Base-by-base conservation (phyloP, 2,888 invertebrate genomes). In the Megastigmus dorsalis region DNA sequence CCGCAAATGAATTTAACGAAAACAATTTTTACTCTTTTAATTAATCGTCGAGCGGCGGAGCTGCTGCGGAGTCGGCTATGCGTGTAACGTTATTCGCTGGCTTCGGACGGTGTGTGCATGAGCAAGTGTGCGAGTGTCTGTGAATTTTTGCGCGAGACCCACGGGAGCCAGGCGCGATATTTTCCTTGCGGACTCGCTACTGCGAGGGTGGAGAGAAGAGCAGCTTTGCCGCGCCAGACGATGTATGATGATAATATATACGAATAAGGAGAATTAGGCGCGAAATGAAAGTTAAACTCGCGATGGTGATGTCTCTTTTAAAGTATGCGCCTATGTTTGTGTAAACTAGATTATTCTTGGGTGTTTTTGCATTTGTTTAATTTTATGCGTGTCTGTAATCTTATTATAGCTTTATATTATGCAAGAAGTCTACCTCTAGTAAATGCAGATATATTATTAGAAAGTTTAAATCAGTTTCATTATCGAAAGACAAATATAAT, bases 11-110 rank as follows among this genome's bases (percentile, higher is more conserved):
- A 87, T 88, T 85, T 86, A 83, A 84, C 85, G 86, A 86, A 86
- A 87, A 86, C 87, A 86, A 86, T 86, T 87, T 87, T 86, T 86
- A 84, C 84, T 85, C 86, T 86, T 87, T 87, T 86, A 87, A 87
- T 87, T 87, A 87, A 86, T 87, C 84, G 84, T 80, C 83, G 80
- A 67, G 63, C 23, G 36, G 73, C 54, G 70, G 62, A 69, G 63
- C 69, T 74, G 74, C 71, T 65, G 75, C 67, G 77, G 79, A 79
- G 69, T 75, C 75, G 76, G 59, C 75, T 68, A 18, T 65, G 54
- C 66, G 30, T 60, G 18, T 69, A 36, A 65, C 54, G 52, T 57
- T 67, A n/a, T n/a, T n/a, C 70, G 18, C 54, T n/a, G n/a, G n/a
- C n/a, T n/a, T n/a, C n/a, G n/a, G n/a, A n/a, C n/a, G n/a, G n/a